Evolutionary conservation across 2,113 vertebrate genomes (phyloP).

Genomic region (Suncus etruscus): DNA sequence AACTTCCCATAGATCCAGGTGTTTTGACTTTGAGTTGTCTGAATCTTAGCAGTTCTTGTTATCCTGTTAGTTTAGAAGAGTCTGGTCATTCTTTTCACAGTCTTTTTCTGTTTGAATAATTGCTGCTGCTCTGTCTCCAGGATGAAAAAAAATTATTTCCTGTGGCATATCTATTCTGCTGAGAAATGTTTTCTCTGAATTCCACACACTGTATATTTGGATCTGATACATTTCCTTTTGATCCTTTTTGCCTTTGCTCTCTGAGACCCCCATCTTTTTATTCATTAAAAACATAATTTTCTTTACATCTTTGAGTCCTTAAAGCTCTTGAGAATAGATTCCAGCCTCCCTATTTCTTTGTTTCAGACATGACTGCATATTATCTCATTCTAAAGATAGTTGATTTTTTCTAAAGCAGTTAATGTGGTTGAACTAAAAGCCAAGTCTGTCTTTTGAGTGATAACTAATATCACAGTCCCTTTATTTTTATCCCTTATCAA

Average conservation of each 20-base stretch:
- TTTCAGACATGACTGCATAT: background rate
- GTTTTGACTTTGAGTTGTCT: background rate
- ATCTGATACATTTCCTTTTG: background rate
- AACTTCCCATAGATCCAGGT: background rate
- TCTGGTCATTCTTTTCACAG: background rate
- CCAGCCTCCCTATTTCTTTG: constrained; percentile 23
- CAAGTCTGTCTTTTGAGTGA: background rate
- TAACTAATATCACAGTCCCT: background rate
- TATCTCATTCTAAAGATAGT: background rate
- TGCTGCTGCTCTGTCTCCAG: background rate
- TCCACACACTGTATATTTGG: background rate
- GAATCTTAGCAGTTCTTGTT: background rate
- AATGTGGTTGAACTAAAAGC: constrained; percentile 4
- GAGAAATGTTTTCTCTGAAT: background rate
- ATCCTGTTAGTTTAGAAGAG: background rate
- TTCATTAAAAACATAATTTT: background rate
- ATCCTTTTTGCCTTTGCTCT: background rate
- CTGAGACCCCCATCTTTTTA: constrained; percentile 11
- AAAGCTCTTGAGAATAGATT: background rate
- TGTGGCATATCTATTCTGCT: background rate
- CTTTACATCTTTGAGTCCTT: constrained; percentile 14
- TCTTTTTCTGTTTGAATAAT: background rate
- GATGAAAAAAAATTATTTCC: background rate
- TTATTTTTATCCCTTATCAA: background rate
- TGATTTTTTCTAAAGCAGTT: too few relatives aligned